phyloP scores from a whole-genome alignment of 1,140 invertebrate genomes.

The Scylla paramamosain region DNA sequence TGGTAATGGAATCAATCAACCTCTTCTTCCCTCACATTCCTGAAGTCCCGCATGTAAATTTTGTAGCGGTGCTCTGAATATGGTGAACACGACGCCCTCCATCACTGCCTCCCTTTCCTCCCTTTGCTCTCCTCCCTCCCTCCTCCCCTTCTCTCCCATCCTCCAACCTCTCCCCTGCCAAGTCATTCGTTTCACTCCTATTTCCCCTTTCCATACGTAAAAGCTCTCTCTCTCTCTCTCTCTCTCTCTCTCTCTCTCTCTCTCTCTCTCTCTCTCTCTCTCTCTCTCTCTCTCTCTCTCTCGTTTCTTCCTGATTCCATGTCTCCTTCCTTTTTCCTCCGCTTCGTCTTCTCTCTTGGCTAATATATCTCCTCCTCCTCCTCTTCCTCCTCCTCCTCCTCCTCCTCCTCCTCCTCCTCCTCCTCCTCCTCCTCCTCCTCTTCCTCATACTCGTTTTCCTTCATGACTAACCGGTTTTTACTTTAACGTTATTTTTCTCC shows the following conservation, averaged over 20 bases:
- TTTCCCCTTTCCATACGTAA: too few relatives aligned
- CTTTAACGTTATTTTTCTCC: neutral
- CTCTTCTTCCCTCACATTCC: neutral
- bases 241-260: neutral
- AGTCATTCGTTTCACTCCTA: neutral
- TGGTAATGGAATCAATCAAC: neutral
- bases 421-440: too few relatives aligned
- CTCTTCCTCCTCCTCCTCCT: neutral
- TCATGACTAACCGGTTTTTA: neutral
- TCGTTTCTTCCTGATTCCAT: neutral
- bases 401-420: neutral
- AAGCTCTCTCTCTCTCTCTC: neutral
- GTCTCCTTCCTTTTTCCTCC: neutral
- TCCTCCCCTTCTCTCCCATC: neutral
- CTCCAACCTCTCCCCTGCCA: neutral
- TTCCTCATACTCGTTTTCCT: neutral
- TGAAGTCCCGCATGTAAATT: neutral
- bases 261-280: neutral
- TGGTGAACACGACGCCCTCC: neutral
- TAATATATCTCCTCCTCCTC: slow-evolving; percentile 3
- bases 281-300: neutral
- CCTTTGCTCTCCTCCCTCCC: neutral
- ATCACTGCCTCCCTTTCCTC: neutral
- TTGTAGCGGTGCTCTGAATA: neutral
- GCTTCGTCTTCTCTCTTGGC: neutral